Evolutionary conservation across 2,888 invertebrate species (phyloP), one percentile per base, ranked within the genome.

Genomic region (Melanchra persicariae): DNA sequence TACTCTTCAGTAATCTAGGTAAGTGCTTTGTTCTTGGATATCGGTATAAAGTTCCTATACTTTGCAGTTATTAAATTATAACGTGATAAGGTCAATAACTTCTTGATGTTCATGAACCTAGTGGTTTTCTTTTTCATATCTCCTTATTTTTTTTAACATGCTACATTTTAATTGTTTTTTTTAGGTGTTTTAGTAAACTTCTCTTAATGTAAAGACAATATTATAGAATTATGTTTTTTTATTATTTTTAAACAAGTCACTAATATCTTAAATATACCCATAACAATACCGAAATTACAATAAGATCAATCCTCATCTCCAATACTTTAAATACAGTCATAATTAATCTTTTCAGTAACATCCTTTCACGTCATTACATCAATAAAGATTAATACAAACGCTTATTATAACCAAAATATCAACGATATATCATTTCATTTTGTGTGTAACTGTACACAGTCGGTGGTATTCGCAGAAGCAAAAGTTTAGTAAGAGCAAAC

Each of bases 401-500:
- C 37, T 51, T 51, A 19, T 26, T 49, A 47, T 26, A 79, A 65
- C 47, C 60, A 24, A 52, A 19, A 63, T 60, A 67, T 45, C 24
- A 34, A 60, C 63, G 45, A 74, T 75, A 67, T 69, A 74, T 70
- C 70, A 81, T 82, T 84, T 49, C 55, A n/a, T 79, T 77, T 78
- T 77, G 70, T 40, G 1, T 49, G n/a, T 74, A 82, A 87, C 76
- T 83, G 91, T 93, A 92, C 92, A 6, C 83, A 66, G 88, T 86
- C 77, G 87, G 89, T 81, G 84, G 82, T 83, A 86, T 93, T 94
- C 93, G 85, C 82, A 89, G 93, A 92, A 93, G 88, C 88, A 89
- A 88, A 93, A 90, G n/a, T n/a, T n/a, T n/a, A n/a, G 91, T 87
- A 89, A 89, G 86, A 89, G 81, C 89, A 91, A 91, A 91, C 87